These are phyloP conservation scores for Tympanuchus pallidicinctus DNA, from an alignment of 2,113 vertebrate genomes.

Conservation along the genomic window DNA sequence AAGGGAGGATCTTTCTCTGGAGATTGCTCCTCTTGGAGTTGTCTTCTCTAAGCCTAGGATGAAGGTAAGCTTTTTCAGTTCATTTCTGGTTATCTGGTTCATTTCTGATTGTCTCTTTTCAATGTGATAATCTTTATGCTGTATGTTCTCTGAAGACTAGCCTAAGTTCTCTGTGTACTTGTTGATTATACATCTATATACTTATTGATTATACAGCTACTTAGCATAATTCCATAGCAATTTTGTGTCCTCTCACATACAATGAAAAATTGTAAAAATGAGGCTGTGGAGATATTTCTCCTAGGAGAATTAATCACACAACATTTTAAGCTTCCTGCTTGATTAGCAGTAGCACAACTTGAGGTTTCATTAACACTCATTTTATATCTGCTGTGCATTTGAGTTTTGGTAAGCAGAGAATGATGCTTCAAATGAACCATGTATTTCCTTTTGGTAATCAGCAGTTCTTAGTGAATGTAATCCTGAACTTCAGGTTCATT, in stretches of 20 bases:
- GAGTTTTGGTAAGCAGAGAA: neutral
- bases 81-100: too few species aligned
- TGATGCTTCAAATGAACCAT: neutral
- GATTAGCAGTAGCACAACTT: neutral
- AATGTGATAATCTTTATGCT: too few species aligned
- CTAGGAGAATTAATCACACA: neutral
- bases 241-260: neutral
- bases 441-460: neutral
- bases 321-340: neutral
- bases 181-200: too few species aligned
- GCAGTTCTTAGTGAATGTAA: neutral
- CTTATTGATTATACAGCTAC: neutral
- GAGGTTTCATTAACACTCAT: rapidly evolving
- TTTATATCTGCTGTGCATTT: neutral
- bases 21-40: too few species aligned
- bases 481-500: neutral
- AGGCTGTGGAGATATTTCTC: neutral
- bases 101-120: too few species aligned
- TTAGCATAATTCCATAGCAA: neutral
- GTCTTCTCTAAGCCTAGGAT: too few species aligned
- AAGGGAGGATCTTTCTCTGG: too few species aligned
- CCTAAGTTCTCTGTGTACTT: too few species aligned
- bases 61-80: too few species aligned
- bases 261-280: neutral
- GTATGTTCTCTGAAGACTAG: too few species aligned